phyloP scores from a whole-genome alignment of 2,797 vertebrate genomes.

The Heterohyrax brucei region DNA sequence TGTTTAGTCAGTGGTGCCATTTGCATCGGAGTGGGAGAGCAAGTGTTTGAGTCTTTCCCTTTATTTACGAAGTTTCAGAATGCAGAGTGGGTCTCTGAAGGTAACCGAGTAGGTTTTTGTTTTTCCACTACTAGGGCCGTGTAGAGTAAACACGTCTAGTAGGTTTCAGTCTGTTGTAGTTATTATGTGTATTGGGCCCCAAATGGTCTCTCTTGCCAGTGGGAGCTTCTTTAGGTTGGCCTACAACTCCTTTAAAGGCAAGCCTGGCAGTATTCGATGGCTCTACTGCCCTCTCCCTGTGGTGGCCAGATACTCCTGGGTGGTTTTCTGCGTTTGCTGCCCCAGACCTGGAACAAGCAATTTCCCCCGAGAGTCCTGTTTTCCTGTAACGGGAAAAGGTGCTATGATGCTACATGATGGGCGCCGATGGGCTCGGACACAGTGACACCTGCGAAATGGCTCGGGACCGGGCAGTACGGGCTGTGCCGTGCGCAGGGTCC shows the following conservation, averaged over 20 bases:
- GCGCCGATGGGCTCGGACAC: not conserved
- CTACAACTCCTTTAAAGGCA: not conserved
- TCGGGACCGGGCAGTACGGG: no score
- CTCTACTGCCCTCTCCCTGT: not conserved
- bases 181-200: not conserved
- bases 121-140: not conserved
- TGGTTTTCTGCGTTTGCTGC: not conserved
- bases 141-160: not conserved
- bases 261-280: not conserved
- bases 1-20: not conserved
- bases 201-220: no score
- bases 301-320: not conserved
- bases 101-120: not conserved
- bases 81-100: not conserved
- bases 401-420: not conserved
- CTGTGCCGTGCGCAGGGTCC: no score
- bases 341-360: not conserved
- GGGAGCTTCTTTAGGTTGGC: not conserved
- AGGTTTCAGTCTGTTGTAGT: no score
- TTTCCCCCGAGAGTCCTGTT: not conserved
- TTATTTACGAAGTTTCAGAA: not conserved
- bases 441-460: no score
- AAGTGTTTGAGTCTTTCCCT: not conserved
- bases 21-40: not conserved
- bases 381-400: not conserved